phyloP scores from a whole-genome alignment of 2,113 vertebrate genomes.

The Psettodes erumei region DNA sequence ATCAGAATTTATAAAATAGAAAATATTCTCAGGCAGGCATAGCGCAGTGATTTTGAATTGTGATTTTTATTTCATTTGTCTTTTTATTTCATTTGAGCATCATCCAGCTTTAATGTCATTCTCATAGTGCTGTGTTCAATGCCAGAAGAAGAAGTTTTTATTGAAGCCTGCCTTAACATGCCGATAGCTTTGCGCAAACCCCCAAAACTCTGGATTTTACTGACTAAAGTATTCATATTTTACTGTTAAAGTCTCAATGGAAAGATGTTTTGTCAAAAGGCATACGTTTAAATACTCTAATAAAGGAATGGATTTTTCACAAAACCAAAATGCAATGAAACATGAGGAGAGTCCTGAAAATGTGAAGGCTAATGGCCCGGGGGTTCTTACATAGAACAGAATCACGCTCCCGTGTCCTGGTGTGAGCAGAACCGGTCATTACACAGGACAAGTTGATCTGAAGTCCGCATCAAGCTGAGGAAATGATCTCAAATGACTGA shows the following conservation, averaged over 20 bases:
- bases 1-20: too few species aligned
- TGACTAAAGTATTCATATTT: neutral
- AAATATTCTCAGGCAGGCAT: neutral
- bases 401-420: neutral
- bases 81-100: neutral
- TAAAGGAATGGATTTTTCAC: neutral
- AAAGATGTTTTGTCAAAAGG: neutral
- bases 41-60: neutral
- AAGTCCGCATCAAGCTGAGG: constrained; percentile 11
- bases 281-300: neutral
- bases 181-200: too few species aligned
- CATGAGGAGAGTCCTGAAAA: constrained; percentile 1
- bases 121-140: neutral
- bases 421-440: constrained; percentile 8
- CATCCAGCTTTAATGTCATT: neutral
- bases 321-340: neutral
- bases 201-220: neutral
- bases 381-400: neutral
- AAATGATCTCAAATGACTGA: constrained; percentile 27
- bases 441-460: neutral
- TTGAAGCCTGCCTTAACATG: neutral
- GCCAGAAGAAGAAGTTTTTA: neutral
- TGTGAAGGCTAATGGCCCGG: neutral
- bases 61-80: neutral
- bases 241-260: neutral